Conservation (phyloP, 2,113 vertebrate genomes). For the Petrocephalus microphthalmus region DNA sequence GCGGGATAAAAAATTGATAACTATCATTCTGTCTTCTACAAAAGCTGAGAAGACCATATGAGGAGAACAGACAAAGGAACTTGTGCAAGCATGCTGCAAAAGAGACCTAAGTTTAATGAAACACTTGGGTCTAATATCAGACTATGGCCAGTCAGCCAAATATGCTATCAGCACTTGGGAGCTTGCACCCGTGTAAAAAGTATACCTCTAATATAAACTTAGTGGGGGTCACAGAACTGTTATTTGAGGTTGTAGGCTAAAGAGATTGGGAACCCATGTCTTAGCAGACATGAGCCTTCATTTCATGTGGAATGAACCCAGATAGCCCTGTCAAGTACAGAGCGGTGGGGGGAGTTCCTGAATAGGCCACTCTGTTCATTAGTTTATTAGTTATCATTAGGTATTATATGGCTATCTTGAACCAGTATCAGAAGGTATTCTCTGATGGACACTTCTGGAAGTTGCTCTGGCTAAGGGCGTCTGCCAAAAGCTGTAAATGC, state of each 20-base stretch:
- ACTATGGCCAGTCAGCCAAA: background rate
- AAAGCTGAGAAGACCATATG: background rate
- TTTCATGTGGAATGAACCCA: too few relatives aligned
- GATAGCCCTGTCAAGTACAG: background rate
- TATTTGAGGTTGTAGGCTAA: too few relatives aligned
- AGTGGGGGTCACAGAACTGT: background rate
- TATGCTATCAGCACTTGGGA: background rate
- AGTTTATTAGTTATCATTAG: background rate
- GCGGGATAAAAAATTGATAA: background rate
- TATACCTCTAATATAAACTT: background rate
- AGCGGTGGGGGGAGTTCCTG: background rate
- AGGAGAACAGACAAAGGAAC: background rate
- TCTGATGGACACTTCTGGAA: too few relatives aligned
- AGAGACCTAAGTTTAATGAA: background rate
- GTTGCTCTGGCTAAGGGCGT: too few relatives aligned
- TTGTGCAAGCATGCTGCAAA: background rate
- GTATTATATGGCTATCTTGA: too few relatives aligned
- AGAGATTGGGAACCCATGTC: too few relatives aligned
- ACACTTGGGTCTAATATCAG: background rate
- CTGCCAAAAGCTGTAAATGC: background rate
- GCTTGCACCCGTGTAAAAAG: background rate
- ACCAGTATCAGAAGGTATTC: too few relatives aligned
- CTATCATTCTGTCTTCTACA: background rate
- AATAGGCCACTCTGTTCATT: background rate
- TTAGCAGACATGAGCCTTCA: too few relatives aligned